A percentile compares a stretch with the other conserved stretches of the same genome.
Evolutionary conservation across 2,113 vertebrate species (phyloP).

Genomic region (Chrysochloris asiatica): DNA sequence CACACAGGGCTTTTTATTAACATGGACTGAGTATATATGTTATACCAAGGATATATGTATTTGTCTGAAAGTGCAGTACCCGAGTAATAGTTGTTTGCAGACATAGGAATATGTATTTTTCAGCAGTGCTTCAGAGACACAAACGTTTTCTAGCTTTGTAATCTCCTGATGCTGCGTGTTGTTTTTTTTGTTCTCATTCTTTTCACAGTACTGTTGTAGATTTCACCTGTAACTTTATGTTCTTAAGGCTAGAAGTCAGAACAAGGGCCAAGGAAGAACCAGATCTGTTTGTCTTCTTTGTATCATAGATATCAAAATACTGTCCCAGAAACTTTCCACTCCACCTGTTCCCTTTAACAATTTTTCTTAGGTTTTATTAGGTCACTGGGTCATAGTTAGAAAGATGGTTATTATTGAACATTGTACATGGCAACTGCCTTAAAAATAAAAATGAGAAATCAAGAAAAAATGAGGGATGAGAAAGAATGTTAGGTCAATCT

Average conservation of each 20-base stretch:
- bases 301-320: background rate
- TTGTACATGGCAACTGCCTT: too few relatives aligned
- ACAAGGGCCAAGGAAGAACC: background rate
- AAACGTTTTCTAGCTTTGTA: background rate
- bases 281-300: background rate
- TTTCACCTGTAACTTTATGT: background rate
- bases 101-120: background rate
- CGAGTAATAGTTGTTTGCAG: background rate
- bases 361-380: background rate
- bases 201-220: background rate
- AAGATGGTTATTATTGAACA: background rate
- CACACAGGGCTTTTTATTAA: constrained; percentile 9
- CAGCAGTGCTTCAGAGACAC: background rate
- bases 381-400: background rate
- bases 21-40: background rate
- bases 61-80: background rate
- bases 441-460: too few relatives aligned
- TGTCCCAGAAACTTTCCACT: background rate
- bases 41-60: background rate
- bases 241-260: background rate
- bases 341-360: background rate
- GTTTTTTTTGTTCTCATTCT: background rate
- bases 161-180: background rate
- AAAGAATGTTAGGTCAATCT: background rate
- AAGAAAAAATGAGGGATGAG: background rate